These are phyloP conservation scores for Megatriorchis doriae DNA, from an alignment of 2,113 vertebrate species.

Conservation along the genomic window DNA sequence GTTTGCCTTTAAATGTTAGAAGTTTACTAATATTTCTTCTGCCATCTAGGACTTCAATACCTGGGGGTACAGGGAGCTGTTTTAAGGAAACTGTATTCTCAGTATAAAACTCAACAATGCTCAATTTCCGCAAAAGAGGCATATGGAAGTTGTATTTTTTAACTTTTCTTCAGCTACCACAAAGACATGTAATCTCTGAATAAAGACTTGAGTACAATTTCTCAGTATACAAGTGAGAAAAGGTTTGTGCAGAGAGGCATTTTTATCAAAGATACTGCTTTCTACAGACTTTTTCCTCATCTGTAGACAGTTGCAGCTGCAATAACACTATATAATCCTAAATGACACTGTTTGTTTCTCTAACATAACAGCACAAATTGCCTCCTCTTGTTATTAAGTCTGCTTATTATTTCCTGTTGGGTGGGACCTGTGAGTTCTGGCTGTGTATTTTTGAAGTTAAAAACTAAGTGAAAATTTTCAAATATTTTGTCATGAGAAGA, in stretches of 20 bases:
- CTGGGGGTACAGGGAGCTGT: not conserved
- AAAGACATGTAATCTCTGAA: not conserved
- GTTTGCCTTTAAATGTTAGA: not conserved
- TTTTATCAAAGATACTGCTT: not conserved
- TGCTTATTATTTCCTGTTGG: conserved; percentile 44
- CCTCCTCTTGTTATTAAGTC: not conserved
- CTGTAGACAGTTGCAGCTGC: not conserved
- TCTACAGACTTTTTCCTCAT: not conserved
- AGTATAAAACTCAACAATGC: not conserved
- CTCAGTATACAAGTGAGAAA: not conserved
- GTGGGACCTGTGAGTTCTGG: not conserved
- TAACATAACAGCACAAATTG: not conserved
- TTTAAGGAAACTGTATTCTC: not conserved
- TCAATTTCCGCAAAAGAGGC: rapidly evolving
- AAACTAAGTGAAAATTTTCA: not conserved
- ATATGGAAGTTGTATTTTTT: not conserved
- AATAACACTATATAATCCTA: not conserved
- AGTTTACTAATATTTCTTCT: not conserved
- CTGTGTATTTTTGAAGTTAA: not conserved
- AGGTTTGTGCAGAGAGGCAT: not conserved
- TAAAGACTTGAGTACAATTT: not conserved
- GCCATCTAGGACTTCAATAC: not conserved
- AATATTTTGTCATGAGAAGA: not conserved
- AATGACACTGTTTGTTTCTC: conserved; percentile 24
- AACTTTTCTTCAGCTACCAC: not conserved